Percentiles rank a stretch among this genome's conserved stretches.
Conservation (phyloP, 2,888 invertebrate genomes). For the Plagiodera versicolora region DNA sequence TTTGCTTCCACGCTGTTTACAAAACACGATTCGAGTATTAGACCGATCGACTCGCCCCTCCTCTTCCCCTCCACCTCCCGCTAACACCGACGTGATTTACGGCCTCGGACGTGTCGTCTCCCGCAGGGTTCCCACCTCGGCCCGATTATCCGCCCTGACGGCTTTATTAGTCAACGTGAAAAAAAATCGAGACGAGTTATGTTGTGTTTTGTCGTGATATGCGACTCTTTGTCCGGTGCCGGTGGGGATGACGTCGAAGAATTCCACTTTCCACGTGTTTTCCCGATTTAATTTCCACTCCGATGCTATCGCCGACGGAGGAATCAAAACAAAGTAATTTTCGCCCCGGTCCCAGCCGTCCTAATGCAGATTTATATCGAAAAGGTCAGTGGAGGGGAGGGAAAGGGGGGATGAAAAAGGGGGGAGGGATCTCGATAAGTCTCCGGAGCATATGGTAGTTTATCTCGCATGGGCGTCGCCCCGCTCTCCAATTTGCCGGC, state of each 20-base stretch:
- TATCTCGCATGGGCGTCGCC: slow-evolving; percentile 44
- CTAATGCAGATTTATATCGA: slow-evolving; percentile 12
- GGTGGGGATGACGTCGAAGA: too few relatives aligned
- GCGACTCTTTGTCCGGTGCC: slow-evolving; percentile 12
- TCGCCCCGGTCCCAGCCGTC: neutral
- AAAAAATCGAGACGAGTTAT: slow-evolving; percentile 25
- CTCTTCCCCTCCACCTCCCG: too few relatives aligned
- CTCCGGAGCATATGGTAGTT: slow-evolving; percentile 46
- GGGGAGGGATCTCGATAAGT: slow-evolving; percentile 4
- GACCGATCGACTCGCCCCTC: too few relatives aligned
- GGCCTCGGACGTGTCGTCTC: too few relatives aligned
- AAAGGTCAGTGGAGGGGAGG: neutral
- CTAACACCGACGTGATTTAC: too few relatives aligned
- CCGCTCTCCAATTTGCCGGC: slow-evolving; percentile 23
- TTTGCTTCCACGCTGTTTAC: too few relatives aligned
- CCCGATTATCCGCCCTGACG: slow-evolving; percentile 29
- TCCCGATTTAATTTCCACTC: neutral
- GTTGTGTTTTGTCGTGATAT: slow-evolving; percentile 22
- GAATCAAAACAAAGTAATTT: slow-evolving; percentile 7
- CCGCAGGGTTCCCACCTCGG: too few relatives aligned
- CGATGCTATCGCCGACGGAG: neutral
- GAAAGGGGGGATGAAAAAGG: neutral
- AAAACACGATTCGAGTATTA: too few relatives aligned
- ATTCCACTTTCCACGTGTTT: neutral
- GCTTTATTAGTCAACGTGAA: slow-evolving; percentile 24